Conservation (phyloP, 2,888 invertebrate species). For the Mellilla xanthometata region DNA sequence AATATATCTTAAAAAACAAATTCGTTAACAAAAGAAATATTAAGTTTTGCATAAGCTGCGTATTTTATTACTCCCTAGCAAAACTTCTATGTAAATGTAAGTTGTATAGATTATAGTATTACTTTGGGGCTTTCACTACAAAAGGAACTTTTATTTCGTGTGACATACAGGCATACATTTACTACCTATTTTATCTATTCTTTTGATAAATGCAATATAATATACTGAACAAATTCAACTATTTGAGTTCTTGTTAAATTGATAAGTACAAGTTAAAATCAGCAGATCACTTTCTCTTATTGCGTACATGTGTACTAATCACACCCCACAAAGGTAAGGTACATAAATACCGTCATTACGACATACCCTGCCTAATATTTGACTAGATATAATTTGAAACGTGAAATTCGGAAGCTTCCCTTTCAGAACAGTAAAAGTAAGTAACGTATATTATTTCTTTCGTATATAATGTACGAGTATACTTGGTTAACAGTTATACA, state of each 20-base stretch:
- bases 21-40: too few species aligned
- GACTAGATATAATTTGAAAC: constrained; percentile 31
- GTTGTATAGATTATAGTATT: too few species aligned
- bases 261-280: background rate
- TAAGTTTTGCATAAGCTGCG: too few species aligned
- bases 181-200: background rate
- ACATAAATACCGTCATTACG: constrained; percentile 18
- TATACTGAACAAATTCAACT: background rate
- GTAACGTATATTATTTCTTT: too few species aligned
- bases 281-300: constrained; percentile 3
- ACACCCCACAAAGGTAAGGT: constrained; percentile 7
- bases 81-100: too few species aligned
- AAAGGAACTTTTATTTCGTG: constrained; percentile 12
- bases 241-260: background rate
- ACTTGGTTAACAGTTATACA: too few species aligned
- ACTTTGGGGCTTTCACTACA: constrained; percentile 20
- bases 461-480: too few species aligned
- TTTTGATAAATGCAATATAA: background rate
- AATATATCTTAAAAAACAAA: too few species aligned
- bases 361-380: constrained; percentile 27
- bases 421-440: constrained; percentile 39
- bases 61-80: too few species aligned
- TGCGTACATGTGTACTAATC: background rate
- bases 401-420: constrained; percentile 47
- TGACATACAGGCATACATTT: background rate